A percentile compares a stretch with the other conserved stretches of the same genome.
These are phyloP conservation scores for Laticauda laticaudata DNA, from an alignment of 2,113 vertebrate species.

Conservation along the genomic window DNA sequence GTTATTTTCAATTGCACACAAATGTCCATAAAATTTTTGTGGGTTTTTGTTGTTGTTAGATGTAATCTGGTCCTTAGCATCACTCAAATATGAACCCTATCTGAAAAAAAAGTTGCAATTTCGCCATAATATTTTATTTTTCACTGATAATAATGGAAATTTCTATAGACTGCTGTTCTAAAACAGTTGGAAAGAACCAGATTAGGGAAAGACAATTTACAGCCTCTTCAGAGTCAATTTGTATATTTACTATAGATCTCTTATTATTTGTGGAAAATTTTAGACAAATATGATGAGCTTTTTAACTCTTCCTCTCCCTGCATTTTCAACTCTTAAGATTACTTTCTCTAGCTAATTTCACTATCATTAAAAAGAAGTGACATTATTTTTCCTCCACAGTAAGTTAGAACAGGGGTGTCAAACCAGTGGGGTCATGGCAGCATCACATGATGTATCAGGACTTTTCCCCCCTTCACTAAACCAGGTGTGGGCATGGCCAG, in stretches of 20 bases:
- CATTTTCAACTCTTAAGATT: neutral
- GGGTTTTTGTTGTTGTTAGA: neutral
- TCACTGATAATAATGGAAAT: neutral
- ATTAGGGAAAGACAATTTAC: neutral
- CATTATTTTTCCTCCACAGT: neutral
- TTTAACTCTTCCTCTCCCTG: neutral
- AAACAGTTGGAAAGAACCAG: neutral
- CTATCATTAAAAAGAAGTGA: neutral
- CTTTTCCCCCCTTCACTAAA: too few relatives aligned
- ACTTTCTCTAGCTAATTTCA: neutral
- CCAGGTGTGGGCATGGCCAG: too few relatives aligned
- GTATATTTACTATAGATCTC: neutral
- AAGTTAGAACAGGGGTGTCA: too few relatives aligned
- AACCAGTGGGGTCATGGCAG: too few relatives aligned
- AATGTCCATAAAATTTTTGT: neutral
- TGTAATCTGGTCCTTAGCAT: neutral
- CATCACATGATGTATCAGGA: too few relatives aligned
- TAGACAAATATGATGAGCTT: neutral
- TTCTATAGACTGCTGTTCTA: neutral
- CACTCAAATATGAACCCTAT: neutral
- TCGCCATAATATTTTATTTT: neutral
- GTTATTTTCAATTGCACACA: neutral
- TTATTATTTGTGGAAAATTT: neutral
- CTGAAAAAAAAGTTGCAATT: neutral
- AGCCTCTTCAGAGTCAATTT: neutral